Percentiles rank a stretch among this genome's conserved stretches.
phyloP scores from a whole-genome alignment of 2,888 invertebrate species.

The Aleiodes testaceus region DNA sequence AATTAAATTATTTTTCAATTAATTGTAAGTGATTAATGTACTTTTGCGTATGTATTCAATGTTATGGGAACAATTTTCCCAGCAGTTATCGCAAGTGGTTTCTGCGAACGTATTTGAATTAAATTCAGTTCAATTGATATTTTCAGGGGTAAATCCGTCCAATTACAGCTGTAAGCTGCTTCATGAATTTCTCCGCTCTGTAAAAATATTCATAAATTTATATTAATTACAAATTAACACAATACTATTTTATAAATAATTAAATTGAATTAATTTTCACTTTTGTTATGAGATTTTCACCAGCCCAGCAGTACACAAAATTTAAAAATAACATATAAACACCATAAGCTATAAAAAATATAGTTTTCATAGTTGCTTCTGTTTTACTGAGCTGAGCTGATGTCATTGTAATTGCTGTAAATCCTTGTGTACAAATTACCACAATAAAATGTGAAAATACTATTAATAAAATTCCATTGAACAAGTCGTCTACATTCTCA shows the following conservation, averaged over 20 bases:
- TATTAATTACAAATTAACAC: background rate
- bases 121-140: slow-evolving; percentile 1
- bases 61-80: slow-evolving; percentile 28
- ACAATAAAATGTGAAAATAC: background rate
- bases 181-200: slow-evolving; percentile 9
- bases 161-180: slow-evolving; percentile 22
- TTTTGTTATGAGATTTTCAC: slow-evolving; percentile 1
- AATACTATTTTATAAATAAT: background rate
- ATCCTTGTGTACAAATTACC: background rate
- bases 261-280: background rate
- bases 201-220: no score
- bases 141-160: slow-evolving; percentile 9
- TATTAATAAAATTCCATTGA: slow-evolving; percentile 38
- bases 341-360: slow-evolving; percentile 25
- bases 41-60: slow-evolving; percentile 12
- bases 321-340: slow-evolving; percentile 33
- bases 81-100: slow-evolving; percentile 21
- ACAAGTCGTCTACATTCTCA: background rate
- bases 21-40: background rate
- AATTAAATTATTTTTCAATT: background rate
- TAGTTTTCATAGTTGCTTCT: background rate
- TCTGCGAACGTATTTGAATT: slow-evolving; percentile 9
- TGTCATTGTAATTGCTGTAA: background rate
- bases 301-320: slow-evolving; percentile 2
- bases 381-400: background rate